phyloP scores from a whole-genome alignment of 2,888 invertebrate genomes.

The Tromatobia lineatoria region DNA sequence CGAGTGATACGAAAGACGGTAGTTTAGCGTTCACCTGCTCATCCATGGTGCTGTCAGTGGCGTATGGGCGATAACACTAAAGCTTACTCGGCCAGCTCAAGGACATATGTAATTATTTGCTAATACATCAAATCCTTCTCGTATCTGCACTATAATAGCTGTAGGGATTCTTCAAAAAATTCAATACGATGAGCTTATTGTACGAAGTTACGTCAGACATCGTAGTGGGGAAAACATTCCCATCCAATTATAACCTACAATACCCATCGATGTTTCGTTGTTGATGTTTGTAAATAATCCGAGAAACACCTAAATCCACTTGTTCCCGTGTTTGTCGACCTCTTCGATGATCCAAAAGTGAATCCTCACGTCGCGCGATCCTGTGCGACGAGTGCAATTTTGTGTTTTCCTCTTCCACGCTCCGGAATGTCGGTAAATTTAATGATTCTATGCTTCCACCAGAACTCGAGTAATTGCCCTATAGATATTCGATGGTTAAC shows the following conservation, averaged over 20 bases:
- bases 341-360: neutral
- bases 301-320: neutral
- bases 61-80: conserved; percentile 71
- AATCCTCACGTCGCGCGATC: no score
- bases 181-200: conserved; percentile 2
- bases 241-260: conserved; percentile 69
- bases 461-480: neutral
- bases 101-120: conserved; percentile 72
- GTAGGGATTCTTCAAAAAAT: conserved; percentile 8
- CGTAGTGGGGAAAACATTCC: conserved; percentile 58
- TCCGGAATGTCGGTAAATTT: conserved; percentile 1
- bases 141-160: conserved; percentile 3
- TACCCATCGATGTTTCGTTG: conserved; percentile 29
- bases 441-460: neutral
- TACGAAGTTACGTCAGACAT: conserved; percentile 63
- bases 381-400: neutral
- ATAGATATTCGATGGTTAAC: neutral
- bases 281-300: conserved; percentile 68
- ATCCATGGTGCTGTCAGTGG: conserved; percentile 62
- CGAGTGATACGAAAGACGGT: neutral
- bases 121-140: conserved; percentile 15
- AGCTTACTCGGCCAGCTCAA: conserved; percentile 66
- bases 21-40: conserved; percentile 35
- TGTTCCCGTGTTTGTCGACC: neutral
- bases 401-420: neutral